Evolutionary conservation across 2,888 invertebrate species (phyloP).

Genomic region (Drosophila neotestacea): DNA sequence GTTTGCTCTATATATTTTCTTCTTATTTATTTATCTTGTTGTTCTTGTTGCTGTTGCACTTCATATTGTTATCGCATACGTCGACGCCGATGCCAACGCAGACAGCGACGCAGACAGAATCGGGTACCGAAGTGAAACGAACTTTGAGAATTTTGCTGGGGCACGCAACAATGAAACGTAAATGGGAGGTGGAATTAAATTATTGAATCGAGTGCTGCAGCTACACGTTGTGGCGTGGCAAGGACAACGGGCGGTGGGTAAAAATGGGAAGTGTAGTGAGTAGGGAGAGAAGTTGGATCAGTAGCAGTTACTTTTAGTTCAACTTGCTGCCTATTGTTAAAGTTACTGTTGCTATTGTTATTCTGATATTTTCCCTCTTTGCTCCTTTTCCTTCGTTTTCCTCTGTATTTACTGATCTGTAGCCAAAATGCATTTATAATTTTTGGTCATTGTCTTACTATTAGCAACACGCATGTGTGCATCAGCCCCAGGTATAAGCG

Average conservation of each 20-base stretch:
- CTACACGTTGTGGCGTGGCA: constrained; percentile 1
- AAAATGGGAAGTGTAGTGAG: neutral
- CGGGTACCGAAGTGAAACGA: constrained; percentile 66
- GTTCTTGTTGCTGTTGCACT: constrained; percentile 28
- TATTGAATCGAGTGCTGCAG: constrained; percentile 59
- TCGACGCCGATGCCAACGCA: constrained; percentile 30
- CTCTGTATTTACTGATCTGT: constrained; percentile 32
- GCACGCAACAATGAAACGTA: constrained; percentile 36
- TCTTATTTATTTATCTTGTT: constrained; percentile 25
- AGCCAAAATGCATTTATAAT: constrained; percentile 58
- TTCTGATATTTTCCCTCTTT: constrained; percentile 19
- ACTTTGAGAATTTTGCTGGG: constrained; percentile 62
- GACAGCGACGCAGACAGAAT: constrained; percentile 8
- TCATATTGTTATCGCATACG: constrained; percentile 69
- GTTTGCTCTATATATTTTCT: neutral
- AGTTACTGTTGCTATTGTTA: constrained; percentile 32
- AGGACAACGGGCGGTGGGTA: neutral
- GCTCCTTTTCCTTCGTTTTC: constrained; percentile 49
- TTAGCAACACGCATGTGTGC: constrained; percentile 74
- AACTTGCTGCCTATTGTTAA: constrained; percentile 64
- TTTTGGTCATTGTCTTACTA: constrained; percentile 39
- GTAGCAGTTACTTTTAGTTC: constrained; percentile 67
- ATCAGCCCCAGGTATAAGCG: constrained; percentile 9
- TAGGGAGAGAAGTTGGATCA: neutral
- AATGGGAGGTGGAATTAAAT: constrained; percentile 47